A percentile compares a stretch with the other conserved stretches of the same genome.
Conservation (phyloP, 2,113 vertebrate species). For the Oncorhynchus keta region DNA sequence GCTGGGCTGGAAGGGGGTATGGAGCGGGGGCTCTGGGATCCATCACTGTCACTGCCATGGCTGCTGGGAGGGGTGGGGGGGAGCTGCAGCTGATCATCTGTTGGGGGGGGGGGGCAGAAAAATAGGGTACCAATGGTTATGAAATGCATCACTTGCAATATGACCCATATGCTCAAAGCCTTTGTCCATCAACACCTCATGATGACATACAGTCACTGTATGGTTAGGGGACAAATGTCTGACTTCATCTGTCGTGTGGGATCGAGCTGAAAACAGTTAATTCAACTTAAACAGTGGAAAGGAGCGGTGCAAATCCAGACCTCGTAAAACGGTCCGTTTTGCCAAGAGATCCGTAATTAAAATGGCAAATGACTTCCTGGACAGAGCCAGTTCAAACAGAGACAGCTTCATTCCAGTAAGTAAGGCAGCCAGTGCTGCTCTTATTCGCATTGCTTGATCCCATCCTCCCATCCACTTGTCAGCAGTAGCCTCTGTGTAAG, state of each 20-base stretch:
- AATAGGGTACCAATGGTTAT: neutral
- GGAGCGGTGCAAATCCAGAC: conserved; percentile 4
- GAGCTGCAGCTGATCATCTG: conserved; percentile 91
- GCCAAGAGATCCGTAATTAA: conserved; percentile 16
- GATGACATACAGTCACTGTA: neutral
- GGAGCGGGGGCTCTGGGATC: conserved; percentile 81
- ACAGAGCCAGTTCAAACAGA: conserved; percentile 18
- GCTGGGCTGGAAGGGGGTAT: conserved; percentile 64
- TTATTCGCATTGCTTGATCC: neutral
- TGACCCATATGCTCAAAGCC: neutral
- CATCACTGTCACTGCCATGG: conserved; percentile 93
- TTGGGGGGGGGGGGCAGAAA: neutral
- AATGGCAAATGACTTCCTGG: conserved; percentile 20
- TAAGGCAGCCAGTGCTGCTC: neutral
- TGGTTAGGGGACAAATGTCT: neutral
- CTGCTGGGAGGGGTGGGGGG: conserved; percentile 97
- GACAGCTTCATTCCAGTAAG: neutral
- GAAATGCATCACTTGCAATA: neutral
- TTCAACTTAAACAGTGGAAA: conserved; percentile 25
- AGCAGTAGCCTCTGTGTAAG: neutral
- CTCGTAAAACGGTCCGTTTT: conserved; percentile 12
- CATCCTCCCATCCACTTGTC: neutral
- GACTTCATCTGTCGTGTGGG: neutral
- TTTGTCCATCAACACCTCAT: neutral
- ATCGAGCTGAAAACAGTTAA: neutral